Conservation (phyloP, 1,140 invertebrate genomes). For the Pinna nobilis region DNA sequence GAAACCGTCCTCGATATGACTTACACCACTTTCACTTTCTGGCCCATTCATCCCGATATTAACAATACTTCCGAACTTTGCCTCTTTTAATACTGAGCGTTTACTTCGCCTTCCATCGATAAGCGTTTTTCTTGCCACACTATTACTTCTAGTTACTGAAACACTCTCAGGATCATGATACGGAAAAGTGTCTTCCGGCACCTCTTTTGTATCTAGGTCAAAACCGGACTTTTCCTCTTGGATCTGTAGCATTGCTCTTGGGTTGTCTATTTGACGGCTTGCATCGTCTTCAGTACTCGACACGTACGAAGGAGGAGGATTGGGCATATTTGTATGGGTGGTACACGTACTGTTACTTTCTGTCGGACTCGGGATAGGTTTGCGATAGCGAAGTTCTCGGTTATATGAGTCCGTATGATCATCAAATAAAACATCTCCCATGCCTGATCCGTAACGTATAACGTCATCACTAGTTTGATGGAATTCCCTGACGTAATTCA, state of each 20-base stretch:
- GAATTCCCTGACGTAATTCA: background rate
- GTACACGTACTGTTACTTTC: slow-evolving; percentile 9
- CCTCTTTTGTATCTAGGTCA: background rate
- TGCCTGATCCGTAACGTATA: background rate
- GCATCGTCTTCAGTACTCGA: slow-evolving; percentile 28
- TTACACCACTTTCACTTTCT: background rate
- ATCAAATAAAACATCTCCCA: background rate
- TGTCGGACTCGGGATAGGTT: slow-evolving; percentile 30
- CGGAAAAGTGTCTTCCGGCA: background rate
- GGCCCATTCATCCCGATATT: slow-evolving; percentile 1
- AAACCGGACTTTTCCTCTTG: slow-evolving; percentile 25
- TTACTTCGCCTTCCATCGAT: background rate
- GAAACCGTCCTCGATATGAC: slow-evolving; percentile 5
- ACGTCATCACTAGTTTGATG: background rate
- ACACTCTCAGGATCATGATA: background rate
- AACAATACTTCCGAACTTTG: background rate
- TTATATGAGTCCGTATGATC: slow-evolving; percentile 19
- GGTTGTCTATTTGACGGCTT: slow-evolving; percentile 7
- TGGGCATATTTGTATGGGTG: slow-evolving; percentile 5
- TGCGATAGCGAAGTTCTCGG: slow-evolving; percentile 12
- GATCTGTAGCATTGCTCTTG: slow-evolving; percentile 26
- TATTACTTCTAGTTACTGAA: slow-evolving; percentile 8
- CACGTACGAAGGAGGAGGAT: slow-evolving; percentile 31
- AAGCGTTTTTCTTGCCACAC: background rate
- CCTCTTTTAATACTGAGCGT: background rate